Evolutionary conservation across 2,797 vertebrate genomes (phyloP).

Genomic region (Oreortyx pictus): DNA sequence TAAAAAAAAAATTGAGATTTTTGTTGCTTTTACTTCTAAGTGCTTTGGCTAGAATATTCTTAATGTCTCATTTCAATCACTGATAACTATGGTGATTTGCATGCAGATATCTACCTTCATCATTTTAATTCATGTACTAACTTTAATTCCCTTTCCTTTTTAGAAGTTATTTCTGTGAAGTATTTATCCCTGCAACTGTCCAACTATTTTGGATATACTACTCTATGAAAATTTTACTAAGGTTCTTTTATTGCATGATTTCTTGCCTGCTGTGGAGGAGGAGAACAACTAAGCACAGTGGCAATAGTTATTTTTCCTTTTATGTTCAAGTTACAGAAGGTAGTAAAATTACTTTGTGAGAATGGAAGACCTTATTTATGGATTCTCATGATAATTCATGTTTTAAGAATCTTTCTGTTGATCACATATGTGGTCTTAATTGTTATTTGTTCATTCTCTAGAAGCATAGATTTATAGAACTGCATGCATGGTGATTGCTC

Average conservation of each 20-base stretch:
- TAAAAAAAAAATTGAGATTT: not conserved
- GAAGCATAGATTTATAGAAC: not conserved
- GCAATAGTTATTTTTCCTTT: not conserved
- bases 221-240: not conserved
- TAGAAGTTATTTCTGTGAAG: not conserved
- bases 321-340: not conserved
- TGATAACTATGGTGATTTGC: not conserved
- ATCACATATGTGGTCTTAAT: not conserved
- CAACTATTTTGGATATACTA: accelerated
- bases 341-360: not conserved
- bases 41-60: not conserved
- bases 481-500: not conserved
- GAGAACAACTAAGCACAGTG: not conserved
- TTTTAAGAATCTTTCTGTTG: not conserved
- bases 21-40: not conserved
- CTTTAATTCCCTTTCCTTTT: not conserved
- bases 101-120: not conserved
- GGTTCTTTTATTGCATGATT: not conserved
- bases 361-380: not conserved
- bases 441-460: not conserved
- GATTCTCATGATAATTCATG: not conserved
- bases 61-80: not conserved
- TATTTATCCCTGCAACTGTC: not conserved
- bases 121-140: not conserved
- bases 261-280: not conserved